Conservation (phyloP, 2,113 vertebrate species). For the Apodemus speciosus region DNA sequence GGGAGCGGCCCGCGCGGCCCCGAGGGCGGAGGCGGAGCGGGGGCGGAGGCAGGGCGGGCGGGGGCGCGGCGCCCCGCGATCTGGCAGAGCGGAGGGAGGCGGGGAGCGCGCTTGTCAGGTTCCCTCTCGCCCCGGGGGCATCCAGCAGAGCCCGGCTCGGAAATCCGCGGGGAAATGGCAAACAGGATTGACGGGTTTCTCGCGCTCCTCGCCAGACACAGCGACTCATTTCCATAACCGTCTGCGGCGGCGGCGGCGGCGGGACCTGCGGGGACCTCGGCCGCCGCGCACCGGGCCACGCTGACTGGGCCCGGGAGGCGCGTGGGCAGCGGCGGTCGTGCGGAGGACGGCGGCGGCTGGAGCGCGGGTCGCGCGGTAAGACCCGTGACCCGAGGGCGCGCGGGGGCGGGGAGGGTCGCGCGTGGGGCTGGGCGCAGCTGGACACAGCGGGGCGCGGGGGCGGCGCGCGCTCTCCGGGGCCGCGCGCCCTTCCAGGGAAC, state of each 20-base stretch:
- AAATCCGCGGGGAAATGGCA: constrained; percentile 81
- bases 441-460: neutral
- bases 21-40: constrained; percentile 59
- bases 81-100: constrained; percentile 47
- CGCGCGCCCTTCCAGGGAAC: constrained; percentile 2
- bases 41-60: constrained; percentile 1
- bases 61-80: constrained; percentile 25
- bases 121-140: constrained; percentile 80
- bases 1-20: constrained; percentile 73
- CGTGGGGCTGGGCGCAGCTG: neutral
- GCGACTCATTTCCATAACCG: constrained; percentile 78
- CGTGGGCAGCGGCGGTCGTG: constrained; percentile 50
- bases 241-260: constrained; percentile 70
- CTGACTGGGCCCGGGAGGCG: constrained; percentile 45
- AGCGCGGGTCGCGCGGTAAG: constrained; percentile 75
- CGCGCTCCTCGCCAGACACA: constrained; percentile 77
- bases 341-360: constrained; percentile 61
- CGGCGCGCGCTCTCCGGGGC: constrained; percentile 16
- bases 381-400: neutral
- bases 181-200: constrained; percentile 80
- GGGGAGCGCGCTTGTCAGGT: constrained; percentile 76
- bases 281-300: constrained; percentile 55
- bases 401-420: neutral
- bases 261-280: constrained; percentile 72
- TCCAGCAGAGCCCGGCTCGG: constrained; percentile 71